Evolutionary conservation across 1,140 invertebrate species (phyloP).

Genomic region (Drosophila nigromelanica): DNA sequence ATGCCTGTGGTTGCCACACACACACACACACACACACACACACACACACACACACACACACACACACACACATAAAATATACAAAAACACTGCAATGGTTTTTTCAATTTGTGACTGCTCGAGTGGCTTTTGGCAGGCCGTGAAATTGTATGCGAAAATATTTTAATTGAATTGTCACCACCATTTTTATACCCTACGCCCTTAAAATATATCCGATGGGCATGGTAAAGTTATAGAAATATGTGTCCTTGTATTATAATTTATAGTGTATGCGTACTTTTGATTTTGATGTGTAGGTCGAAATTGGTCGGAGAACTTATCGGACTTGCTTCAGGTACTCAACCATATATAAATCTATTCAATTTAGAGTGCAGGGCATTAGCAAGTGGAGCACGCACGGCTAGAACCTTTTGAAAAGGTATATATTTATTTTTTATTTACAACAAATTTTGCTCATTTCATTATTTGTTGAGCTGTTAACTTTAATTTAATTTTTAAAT

Average conservation of each 20-base stretch:
- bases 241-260: too few species aligned
- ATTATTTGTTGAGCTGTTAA: conserved; percentile 78
- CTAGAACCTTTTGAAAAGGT: not conserved
- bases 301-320: too few species aligned
- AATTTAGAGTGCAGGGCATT: not conserved
- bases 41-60: not conserved
- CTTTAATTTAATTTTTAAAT: conserved; percentile 82
- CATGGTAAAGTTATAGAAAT: too few species aligned
- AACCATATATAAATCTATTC: too few species aligned
- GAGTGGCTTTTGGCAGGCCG: conserved; percentile 64
- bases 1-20: too few species aligned
- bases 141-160: conserved; percentile 78
- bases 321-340: too few species aligned
- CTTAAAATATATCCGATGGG: conserved; percentile 3
- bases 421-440: conserved; percentile 49
- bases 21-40: too few species aligned
- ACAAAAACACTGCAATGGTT: not conserved
- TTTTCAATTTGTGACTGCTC: conserved; percentile 70
- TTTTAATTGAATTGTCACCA: conserved; percentile 80
- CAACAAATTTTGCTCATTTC: conserved; percentile 59
- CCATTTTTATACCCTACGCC: conserved; percentile 53
- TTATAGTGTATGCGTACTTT: too few species aligned
- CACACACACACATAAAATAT: not conserved
- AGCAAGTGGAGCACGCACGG: not conserved
- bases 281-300: too few species aligned